Evolutionary conservation across 2,888 invertebrate species (phyloP), one percentile per base, ranked within the genome.

Genomic region (Mythimna vitellina): DNA sequence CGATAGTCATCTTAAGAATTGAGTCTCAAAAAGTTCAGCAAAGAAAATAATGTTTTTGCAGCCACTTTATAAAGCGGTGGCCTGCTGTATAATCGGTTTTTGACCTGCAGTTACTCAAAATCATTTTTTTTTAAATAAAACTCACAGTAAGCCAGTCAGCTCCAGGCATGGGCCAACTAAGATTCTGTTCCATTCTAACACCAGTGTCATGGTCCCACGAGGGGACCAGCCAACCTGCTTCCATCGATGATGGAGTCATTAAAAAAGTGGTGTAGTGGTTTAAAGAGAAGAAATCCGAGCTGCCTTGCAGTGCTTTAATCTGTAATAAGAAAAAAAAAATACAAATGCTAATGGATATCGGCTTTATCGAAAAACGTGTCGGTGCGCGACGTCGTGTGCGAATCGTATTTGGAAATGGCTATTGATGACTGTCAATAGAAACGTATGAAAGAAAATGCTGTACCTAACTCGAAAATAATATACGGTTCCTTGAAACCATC

Each of bases 281-380:
- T 29, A 97, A 85, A 0, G 97, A 97, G 62, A 97, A 95, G 88
- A 97, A 97, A 84, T 97, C 97, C 2, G 96, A 93, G 64, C 96
- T 94, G 9, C 95, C 95, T 62, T 87, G 89, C 20, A 96, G 51
- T 78, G 88, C 85, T 42, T 86, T 86, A 81, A 87, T 93, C 97
- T 96, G 83, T 32, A 64, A 73, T 32, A 46, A 73, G 88, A 90
- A 46, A 20, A 49, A 46, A 49, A 42, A 46, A 17, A 46, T 10
- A 17, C 5, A 5, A 46, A 17, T 17, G 17, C 46, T 17, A 46
- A 4, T 1, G 12, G 49, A 8, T 7, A 49, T 49, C 20, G 20
- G 49, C 49, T 51, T 51, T 20, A 51, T 8, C 20, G 6, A 8
- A 0, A n/a, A n/a, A 6, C 9, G 8, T n/a, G n/a, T n/a, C 8